These are phyloP conservation scores for Apteryx mantelli DNA, from an alignment of 2,113 vertebrate species.

Conservation along the genomic window DNA sequence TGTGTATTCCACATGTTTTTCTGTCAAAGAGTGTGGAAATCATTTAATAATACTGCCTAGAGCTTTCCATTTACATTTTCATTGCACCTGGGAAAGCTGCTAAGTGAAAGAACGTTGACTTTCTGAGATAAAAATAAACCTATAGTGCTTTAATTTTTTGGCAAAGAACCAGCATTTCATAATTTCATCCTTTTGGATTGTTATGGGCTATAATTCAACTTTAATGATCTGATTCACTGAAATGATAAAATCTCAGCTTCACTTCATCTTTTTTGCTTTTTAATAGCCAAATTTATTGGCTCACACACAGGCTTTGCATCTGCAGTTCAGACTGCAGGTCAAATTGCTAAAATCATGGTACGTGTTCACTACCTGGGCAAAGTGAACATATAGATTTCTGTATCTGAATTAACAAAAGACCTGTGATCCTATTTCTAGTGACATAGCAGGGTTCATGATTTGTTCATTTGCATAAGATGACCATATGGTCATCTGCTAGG, in stretches of 20 bases:
- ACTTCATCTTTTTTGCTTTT: slow-evolving; percentile 41
- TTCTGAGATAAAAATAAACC: slow-evolving; percentile 75
- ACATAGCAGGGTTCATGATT: neutral
- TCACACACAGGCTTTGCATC: neutral
- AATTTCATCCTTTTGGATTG: slow-evolving; percentile 69
- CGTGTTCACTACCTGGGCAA: neutral
- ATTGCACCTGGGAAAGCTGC: slow-evolving; percentile 70
- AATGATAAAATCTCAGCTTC: slow-evolving; percentile 71
- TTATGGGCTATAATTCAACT: slow-evolving; percentile 74
- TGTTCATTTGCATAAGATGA: slow-evolving; percentile 25
- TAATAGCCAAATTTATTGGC: slow-evolving; percentile 47
- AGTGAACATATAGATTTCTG: neutral
- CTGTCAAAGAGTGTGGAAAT: slow-evolving; percentile 60
- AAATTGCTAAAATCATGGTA: neutral
- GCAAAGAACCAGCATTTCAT: slow-evolving; percentile 67
- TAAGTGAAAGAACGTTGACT: slow-evolving; percentile 71
- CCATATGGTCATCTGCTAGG: neutral
- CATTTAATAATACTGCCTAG: slow-evolving; percentile 61
- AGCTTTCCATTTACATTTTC: slow-evolving; percentile 79
- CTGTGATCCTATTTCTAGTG: neutral
- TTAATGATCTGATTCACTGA: slow-evolving; percentile 76
- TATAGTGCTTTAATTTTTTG: slow-evolving; percentile 65
- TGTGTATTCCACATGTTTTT: slow-evolving; percentile 50
- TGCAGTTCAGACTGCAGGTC: slow-evolving; percentile 22
- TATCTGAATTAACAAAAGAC: slow-evolving; percentile 18